Conservation (phyloP, 2,113 vertebrate species). For the Leptobrachium ailaonicum region DNA sequence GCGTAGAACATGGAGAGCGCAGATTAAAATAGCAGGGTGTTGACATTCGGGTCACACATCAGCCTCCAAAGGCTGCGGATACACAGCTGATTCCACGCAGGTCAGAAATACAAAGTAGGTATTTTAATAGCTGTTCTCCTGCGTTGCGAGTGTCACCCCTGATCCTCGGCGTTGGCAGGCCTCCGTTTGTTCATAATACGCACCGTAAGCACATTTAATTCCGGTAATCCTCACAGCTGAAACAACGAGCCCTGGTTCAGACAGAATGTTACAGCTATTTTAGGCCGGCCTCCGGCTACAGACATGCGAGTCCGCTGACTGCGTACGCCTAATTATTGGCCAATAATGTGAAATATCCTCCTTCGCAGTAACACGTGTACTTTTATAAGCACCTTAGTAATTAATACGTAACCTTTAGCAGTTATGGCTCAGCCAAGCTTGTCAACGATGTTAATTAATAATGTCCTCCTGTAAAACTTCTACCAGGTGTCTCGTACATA, state of each 20-base stretch:
- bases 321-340: neutral
- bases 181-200: neutral
- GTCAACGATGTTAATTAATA: constrained; percentile 37
- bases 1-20: too few relatives aligned
- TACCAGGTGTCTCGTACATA: constrained; percentile 2
- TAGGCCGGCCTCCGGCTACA: neutral
- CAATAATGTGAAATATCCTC: neutral
- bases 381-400: constrained; percentile 7
- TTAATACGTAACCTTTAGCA: constrained; percentile 34
- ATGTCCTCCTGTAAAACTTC: constrained; percentile 26
- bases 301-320: neutral
- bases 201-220: neutral
- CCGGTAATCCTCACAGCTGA: neutral
- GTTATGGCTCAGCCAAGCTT: constrained; percentile 11
- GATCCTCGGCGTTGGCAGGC: neutral
- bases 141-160: neutral
- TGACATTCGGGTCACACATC: too few relatives aligned
- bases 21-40: too few relatives aligned
- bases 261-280: neutral
- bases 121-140: neutral
- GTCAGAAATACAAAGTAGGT: neutral
- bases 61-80: too few relatives aligned
- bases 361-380: constrained; percentile 12
- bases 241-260: neutral
- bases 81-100: too few relatives aligned